Evolutionary conservation across 2,888 invertebrate genomes (phyloP).

Genomic region (Physocephala rufipes): DNA sequence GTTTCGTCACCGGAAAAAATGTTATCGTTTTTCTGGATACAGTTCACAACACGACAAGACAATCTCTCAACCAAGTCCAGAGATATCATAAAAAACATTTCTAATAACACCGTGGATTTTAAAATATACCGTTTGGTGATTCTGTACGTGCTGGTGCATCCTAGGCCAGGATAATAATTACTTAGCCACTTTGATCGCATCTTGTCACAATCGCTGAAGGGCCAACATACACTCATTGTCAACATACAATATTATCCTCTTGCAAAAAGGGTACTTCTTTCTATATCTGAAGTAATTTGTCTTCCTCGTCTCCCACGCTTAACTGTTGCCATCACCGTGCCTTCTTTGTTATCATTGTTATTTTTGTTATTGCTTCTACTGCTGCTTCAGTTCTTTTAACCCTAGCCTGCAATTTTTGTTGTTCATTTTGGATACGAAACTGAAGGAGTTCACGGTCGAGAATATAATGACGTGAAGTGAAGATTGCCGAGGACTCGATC

Average conservation of each 20-base stretch:
- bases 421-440: no score
- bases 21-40: neutral
- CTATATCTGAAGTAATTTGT: slow-evolving; percentile 19
- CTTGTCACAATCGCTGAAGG: slow-evolving; percentile 27
- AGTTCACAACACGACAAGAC: neutral
- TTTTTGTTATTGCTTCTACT: neutral
- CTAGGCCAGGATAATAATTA: slow-evolving; percentile 40
- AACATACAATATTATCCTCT: slow-evolving; percentile 35
- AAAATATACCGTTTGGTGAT: neutral
- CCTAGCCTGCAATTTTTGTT: no score
- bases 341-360: no score
- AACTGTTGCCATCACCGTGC: no score
- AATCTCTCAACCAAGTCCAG: neutral
- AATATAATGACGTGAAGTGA: no score
- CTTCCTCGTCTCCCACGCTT: slow-evolving; percentile 32
- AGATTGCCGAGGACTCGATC: no score
- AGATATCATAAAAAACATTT: no score
- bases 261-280: slow-evolving; percentile 41
- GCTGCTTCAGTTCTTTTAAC: neutral
- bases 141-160: slow-evolving; percentile 38
- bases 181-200: slow-evolving; percentile 35
- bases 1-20: neutral
- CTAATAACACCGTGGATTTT: neutral
- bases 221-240: slow-evolving; percentile 15
- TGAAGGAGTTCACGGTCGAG: no score